Evolutionary conservation across 2,888 invertebrate species (phyloP).

Genomic region (Antheraea yamamai): DNA sequence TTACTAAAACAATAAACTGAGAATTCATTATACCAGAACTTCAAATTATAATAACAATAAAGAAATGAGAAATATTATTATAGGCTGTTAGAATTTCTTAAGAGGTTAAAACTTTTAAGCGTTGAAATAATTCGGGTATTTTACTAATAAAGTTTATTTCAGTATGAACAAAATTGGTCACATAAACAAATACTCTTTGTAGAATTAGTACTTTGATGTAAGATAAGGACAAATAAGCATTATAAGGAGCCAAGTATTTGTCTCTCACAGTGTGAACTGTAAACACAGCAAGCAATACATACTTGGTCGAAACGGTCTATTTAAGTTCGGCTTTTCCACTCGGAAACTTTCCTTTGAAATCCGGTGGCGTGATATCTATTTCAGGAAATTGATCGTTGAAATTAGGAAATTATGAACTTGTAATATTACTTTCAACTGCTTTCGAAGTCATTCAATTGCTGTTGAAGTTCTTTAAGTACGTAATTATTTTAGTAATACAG

Average conservation of each 20-base stretch:
- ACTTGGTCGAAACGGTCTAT: conserved; percentile 29
- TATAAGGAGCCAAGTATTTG: conserved; percentile 25
- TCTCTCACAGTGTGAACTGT: conserved; percentile 26
- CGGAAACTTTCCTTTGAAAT: conserved; percentile 28
- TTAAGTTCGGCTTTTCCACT: conserved; percentile 29
- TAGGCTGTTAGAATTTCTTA: not conserved
- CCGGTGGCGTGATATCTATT: not conserved
- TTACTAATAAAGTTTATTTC: not conserved
- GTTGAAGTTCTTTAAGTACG: not conserved
- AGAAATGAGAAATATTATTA: not conserved
- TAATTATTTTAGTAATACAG: not conserved
- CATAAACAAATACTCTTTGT: not conserved
- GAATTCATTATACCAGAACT: too few relatives aligned
- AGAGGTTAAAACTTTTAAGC: not conserved
- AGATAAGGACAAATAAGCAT: conserved; percentile 25
- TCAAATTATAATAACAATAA: too few relatives aligned
- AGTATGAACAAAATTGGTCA: not conserved
- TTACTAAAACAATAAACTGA: too few relatives aligned
- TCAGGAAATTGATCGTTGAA: not conserved
- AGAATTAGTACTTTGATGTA: conserved; percentile 16
- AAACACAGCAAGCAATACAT: conserved; percentile 30
- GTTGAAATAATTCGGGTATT: not conserved
- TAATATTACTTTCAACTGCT: not conserved
- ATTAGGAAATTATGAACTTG: not conserved
- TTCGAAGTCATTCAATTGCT: not conserved